Base-by-base conservation (phyloP, 1,140 invertebrate genomes). In the Pachyrhynchus sulphureomaculatus region DNA sequence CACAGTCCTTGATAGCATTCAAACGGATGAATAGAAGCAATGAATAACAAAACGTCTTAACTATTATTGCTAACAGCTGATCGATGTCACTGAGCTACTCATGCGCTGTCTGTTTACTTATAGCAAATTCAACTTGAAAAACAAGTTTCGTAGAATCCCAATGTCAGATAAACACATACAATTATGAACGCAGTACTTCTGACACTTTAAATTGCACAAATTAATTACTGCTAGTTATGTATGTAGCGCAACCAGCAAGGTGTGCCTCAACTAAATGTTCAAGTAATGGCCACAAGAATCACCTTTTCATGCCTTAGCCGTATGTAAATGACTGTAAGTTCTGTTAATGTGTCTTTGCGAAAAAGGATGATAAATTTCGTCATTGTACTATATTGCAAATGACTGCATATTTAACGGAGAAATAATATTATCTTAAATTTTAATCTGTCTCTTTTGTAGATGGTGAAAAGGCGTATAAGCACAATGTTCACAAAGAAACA, bases 161-260 rank as follows among this genome's bases (percentile, higher is more conserved):
- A n/a, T n/a, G n/a, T n/a, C n/a, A n/a, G n/a, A n/a, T n/a, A n/a
- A n/a, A n/a, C n/a, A n/a, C n/a, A n/a, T n/a, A n/a, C n/a, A n/a
- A n/a, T n/a, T n/a, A n/a, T n/a, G 52, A 55, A 55, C 52, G 52
- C 15, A 55, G 52, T 21, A 21, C 15, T 17, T n/a, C 13, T 23
- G 42, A 57, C 41, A 57, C 41, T 12, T 57, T 32, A 17, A 42
- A 36, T 57, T 42, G 20, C 54, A 57, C 54, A 57, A 57, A 57
- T 47, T 47, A 57, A 57, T 57, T 57, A 57, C 42, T 37, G 36
- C 41, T 57, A 57, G 54, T 57, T 57, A 57, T 57, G 42, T 57
- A 57, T 57, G 54, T 57, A 47, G 54, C 42, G 41, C 54, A 57
- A 57, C 54, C 41, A 47, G 54, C 54, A 57, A 57, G 54, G 54